Evolutionary conservation across 2,113 vertebrate genomes (phyloP).

Genomic region (Phyllostomus discolor): DNA sequence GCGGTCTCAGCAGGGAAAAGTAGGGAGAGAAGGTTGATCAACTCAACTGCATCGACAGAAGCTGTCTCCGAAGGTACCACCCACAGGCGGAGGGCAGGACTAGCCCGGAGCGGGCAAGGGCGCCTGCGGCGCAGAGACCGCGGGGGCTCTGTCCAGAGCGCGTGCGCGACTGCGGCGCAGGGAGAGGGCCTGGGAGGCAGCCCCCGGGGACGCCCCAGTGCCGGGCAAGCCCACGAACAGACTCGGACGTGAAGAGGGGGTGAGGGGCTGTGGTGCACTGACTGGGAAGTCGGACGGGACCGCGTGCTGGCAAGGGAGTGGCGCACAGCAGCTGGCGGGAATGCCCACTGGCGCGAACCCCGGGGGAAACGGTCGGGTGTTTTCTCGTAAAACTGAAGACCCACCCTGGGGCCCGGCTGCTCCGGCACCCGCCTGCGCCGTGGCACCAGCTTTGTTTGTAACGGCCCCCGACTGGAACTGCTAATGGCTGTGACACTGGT

Average conservation of each 20-base stretch:
- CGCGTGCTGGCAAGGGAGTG: not conserved
- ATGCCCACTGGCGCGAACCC: not conserved
- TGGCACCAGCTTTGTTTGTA: not conserved
- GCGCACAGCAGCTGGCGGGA: not conserved
- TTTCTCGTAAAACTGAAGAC: conserved; percentile 1
- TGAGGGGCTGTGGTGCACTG: not conserved
- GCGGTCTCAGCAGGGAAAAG: not conserved
- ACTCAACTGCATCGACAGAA: not conserved
- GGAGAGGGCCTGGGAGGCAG: not conserved
- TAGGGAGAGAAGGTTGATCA: not conserved
- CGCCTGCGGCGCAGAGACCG: not conserved
- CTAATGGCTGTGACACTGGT: not conserved
- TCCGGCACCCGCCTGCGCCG: rapidly evolving
- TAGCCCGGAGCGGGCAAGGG: not conserved
- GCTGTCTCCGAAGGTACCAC: not conserved
- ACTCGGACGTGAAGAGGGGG: not conserved
- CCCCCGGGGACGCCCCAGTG: not conserved
- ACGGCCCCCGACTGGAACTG: not conserved
- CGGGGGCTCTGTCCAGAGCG: not conserved
- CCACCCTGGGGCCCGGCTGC: not conserved
- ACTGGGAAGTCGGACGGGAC: not conserved
- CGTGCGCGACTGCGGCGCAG: not conserved
- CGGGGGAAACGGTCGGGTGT: not conserved
- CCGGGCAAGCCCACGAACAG: not conserved
- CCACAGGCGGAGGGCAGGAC: not conserved